Conservation (phyloP, 1,140 invertebrate genomes). For the Drosophila suzukii region DNA sequence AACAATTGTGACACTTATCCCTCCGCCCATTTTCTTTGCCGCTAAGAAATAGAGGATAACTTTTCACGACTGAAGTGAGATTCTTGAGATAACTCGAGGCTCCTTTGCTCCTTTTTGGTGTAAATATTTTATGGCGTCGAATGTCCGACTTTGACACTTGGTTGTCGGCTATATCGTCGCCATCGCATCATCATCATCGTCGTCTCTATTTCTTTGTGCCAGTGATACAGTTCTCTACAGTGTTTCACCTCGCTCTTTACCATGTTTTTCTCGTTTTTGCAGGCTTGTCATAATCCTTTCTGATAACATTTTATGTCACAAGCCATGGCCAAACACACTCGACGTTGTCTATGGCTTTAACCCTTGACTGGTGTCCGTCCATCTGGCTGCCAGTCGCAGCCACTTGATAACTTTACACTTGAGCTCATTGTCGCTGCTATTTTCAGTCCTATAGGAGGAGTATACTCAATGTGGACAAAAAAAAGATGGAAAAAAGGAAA, state of each 20-base stretch:
- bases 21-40: not conserved
- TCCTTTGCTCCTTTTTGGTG: constrained; percentile 41
- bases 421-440: constrained; percentile 32
- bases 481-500: constrained; percentile 9
- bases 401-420: constrained; percentile 80
- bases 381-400: constrained; percentile 48
- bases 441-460: constrained; percentile 11
- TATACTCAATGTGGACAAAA: constrained; percentile 42
- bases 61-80: constrained; percentile 23
- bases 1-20: constrained; percentile 53
- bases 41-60: constrained; percentile 24
- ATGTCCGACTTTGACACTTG: constrained; percentile 48
- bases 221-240: constrained; percentile 59
- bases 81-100: constrained; percentile 28
- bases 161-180: constrained; percentile 19
- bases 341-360: constrained; percentile 76
- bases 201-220: constrained; percentile 56
- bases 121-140: constrained; percentile 53
- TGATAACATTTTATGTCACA: constrained; percentile 81
- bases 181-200: constrained; percentile 42
- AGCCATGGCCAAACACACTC: constrained; percentile 78
- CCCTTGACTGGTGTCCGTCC: constrained; percentile 58
- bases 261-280: constrained; percentile 14
- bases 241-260: constrained; percentile 11
- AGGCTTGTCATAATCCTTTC: constrained; percentile 77